These are phyloP conservation scores for Myrmophylax atrothorax DNA, from an alignment of 2,113 vertebrate genomes.

Conservation along the genomic window DNA sequence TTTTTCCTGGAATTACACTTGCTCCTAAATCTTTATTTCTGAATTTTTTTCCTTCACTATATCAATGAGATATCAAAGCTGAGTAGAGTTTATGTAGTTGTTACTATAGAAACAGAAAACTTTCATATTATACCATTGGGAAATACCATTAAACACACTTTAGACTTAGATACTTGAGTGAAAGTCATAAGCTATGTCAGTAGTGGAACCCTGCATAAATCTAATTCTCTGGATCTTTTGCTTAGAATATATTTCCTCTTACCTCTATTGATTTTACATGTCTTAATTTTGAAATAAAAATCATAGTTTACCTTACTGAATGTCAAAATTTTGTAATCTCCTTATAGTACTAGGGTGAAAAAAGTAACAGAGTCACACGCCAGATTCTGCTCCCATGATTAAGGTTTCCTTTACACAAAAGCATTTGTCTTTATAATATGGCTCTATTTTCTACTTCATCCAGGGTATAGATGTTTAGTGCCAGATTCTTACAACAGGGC, in stretches of 20 bases:
- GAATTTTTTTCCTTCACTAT: background rate
- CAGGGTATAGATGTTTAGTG: conserved; percentile 18
- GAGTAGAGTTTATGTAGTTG: background rate
- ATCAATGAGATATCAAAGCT: background rate
- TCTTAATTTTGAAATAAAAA: conserved; percentile 41
- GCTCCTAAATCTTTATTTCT: background rate
- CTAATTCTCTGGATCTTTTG: background rate
- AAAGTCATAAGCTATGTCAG: background rate
- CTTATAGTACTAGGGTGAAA: background rate
- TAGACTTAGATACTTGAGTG: background rate
- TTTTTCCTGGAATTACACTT: background rate
- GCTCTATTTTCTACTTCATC: conserved; percentile 36
- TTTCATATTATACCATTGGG: background rate
- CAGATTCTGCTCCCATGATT: background rate
- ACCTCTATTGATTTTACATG: background rate
- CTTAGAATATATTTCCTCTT: background rate
- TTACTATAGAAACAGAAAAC: background rate
- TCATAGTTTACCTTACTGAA: background rate
- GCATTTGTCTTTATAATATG: background rate
- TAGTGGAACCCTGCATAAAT: background rate
- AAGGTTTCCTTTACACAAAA: background rate
- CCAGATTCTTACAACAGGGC: conserved; percentile 43
- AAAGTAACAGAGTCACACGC: background rate
- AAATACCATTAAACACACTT: background rate
- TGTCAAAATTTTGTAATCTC: background rate